Percentiles rank a stretch among this genome's conserved stretches.
phyloP scores from a whole-genome alignment of 2,888 invertebrate genomes.

The Trissolcus japonicus region DNA sequence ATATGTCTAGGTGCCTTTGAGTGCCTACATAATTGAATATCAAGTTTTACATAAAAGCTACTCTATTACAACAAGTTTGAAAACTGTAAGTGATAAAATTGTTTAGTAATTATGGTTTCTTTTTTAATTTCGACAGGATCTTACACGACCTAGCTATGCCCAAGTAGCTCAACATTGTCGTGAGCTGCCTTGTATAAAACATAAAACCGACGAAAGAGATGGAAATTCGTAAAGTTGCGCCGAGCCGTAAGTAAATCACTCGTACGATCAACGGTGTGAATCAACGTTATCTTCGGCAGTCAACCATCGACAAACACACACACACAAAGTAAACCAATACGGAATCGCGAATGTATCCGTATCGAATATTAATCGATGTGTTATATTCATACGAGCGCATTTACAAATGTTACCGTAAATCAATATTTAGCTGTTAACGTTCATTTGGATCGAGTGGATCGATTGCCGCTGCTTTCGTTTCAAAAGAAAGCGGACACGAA shows the following conservation, averaged over 20 bases:
- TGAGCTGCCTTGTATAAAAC: constrained; percentile 75
- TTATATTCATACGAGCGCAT: constrained; percentile 62
- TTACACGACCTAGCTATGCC: constrained; percentile 75
- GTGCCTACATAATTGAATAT: no score
- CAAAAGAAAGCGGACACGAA: constrained; percentile 62
- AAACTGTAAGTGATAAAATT: no score
- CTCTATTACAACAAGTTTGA: no score
- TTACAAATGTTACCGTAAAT: constrained; percentile 71
- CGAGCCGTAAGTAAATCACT: constrained; percentile 66
- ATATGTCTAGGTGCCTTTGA: no score
- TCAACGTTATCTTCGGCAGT: constrained; percentile 52
- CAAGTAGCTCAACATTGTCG: constrained; percentile 76
- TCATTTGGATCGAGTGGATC: constrained; percentile 69
- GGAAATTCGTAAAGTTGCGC: constrained; percentile 70
- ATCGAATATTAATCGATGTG: constrained; percentile 59
- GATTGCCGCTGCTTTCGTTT: constrained; percentile 67
- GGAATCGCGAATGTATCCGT: constrained; percentile 58
- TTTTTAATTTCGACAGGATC: constrained; percentile 65
- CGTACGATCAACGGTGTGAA: constrained; percentile 53
- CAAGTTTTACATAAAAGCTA: no score
- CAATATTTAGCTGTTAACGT: constrained; percentile 70
- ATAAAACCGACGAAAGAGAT: constrained; percentile 73
- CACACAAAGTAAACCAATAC: constrained; percentile 37
- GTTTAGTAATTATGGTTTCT: no score
- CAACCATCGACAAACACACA: constrained; percentile 42